Evolutionary conservation across 2,888 invertebrate genomes (phyloP).

Genomic region (Eutolmus rufibarbis): DNA sequence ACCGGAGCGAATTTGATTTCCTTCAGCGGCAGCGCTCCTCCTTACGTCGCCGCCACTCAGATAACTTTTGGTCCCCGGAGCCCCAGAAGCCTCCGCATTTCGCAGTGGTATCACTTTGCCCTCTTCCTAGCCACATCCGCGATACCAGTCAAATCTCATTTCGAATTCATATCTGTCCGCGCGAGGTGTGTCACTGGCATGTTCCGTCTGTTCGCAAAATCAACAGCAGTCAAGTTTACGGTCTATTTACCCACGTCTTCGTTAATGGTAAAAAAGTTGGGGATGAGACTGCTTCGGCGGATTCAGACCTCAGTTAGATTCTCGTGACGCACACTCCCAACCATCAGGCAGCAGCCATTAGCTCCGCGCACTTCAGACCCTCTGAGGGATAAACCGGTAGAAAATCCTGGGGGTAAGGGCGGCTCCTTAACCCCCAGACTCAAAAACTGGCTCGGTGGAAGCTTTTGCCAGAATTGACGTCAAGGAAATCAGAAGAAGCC

Average conservation of each 20-base stretch:
- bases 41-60: background rate
- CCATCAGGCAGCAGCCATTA: background rate
- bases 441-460: background rate
- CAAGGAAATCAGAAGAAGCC: background rate
- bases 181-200: background rate
- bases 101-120: background rate
- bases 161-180: slow-evolving; percentile 2
- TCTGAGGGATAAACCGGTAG: background rate
- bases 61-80: background rate
- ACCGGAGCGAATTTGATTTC: slow-evolving; percentile 23
- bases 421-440: background rate
- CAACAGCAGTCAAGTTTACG: slow-evolving; percentile 20
- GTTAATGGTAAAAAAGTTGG: background rate
- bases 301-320: background rate
- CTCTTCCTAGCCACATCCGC: background rate
- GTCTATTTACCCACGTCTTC: slow-evolving; percentile 19
- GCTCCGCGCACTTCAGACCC: background rate
- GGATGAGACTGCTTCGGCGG: background rate
- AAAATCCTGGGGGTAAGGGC: background rate
- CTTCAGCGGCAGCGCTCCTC: background rate
- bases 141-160: slow-evolving; percentile 18
- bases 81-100: background rate
- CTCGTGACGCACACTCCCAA: background rate
- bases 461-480: background rate
- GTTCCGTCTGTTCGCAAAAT: background rate